Evolutionary conservation across 2,113 vertebrate species (phyloP), one percentile per base, ranked within the genome.

Genomic region (Neodontobutis hainanensis): DNA sequence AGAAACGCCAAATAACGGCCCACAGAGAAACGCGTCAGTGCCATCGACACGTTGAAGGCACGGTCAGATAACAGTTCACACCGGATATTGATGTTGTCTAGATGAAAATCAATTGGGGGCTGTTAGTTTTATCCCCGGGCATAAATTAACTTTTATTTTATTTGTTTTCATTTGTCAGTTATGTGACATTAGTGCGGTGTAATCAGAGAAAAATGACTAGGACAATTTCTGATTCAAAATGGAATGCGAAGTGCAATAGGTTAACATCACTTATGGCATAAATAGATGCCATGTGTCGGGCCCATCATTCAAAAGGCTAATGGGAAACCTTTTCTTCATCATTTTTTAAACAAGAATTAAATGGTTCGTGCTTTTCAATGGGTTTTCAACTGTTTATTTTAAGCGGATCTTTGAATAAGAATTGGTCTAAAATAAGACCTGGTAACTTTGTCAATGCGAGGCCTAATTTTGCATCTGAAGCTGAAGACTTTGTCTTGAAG

Each of bases 21-120:
- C n/a, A 19, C 10, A 68, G 38, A 59, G 36, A 59, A 44, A 58
- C 32, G 67, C 55, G 19, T 27, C 19, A 5, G 4, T 32, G 42
- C 32, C 66, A 78, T 85, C 74, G 82, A 87, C 65, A 56, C 70
- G 62, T 65, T 73, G 75, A 75, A 51, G 11, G 48, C 5, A 56
- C 48, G 70, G 65, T 83, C 71, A 65, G 14, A 61, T 15, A 61
- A 32, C 60, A 34, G 32, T 32, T 32, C 16, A 50, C 48, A 27
- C 15, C 7, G 16, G 16, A 27, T 27, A 27, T 50, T 27, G 9
- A 19, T 16, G 38, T 19, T 32, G 32, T 53, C 51, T 43, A 65
- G 67, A 80, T 80, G 47, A 49, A 66, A 78, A 83, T 82, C 80
- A 58, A 78, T 77, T 12, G 59, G 16, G 15, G n/a, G 32, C 19